Percentiles rank a stretch among this genome's conserved stretches.
phyloP scores from a whole-genome alignment of 2,797 vertebrate species.

The Hydrocynus forskahlii region DNA sequence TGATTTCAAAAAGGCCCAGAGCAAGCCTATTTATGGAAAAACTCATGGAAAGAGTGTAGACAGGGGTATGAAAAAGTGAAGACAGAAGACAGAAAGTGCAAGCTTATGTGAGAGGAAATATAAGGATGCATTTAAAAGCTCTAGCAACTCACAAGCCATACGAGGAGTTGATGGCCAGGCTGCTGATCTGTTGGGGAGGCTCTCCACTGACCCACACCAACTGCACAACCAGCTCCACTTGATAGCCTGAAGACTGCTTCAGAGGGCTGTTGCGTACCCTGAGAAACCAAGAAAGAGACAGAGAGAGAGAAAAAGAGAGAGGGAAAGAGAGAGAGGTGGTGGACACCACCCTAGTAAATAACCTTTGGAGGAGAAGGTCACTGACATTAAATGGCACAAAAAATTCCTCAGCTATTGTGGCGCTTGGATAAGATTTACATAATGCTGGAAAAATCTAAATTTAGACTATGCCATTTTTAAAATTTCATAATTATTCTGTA shows the following conservation, averaged over 20 bases:
- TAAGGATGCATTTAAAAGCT: not conserved
- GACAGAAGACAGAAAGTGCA: conserved; percentile 1
- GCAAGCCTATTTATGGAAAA: not conserved
- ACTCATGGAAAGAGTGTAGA: not conserved
- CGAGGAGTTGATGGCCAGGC: conserved; percentile 92
- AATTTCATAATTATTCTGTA: not conserved
- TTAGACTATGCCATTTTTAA: not conserved
- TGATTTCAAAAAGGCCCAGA: not conserved
- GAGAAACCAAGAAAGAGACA: conserved; percentile 36
- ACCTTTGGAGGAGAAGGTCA: not conserved
- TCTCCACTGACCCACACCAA: conserved; percentile 97
- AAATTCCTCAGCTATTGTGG: too few relatives aligned
- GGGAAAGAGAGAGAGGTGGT: not conserved
- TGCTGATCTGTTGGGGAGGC: conserved; percentile 96
- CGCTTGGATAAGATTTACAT: too few relatives aligned
- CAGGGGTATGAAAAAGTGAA: not conserved
- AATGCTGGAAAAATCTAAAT: not conserved
- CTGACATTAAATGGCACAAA: not conserved
- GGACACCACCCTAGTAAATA: not conserved
- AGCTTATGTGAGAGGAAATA: not conserved
- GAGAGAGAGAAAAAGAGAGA: conserved; percentile 1
- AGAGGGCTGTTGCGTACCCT: conserved; percentile 95
- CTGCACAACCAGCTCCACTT: conserved; percentile 95
- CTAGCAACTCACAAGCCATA: conserved; percentile 86
- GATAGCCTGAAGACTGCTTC: conserved; percentile 96